Base-by-base conservation (phyloP, 2,888 invertebrate genomes). In the Julus scanicus region DNA sequence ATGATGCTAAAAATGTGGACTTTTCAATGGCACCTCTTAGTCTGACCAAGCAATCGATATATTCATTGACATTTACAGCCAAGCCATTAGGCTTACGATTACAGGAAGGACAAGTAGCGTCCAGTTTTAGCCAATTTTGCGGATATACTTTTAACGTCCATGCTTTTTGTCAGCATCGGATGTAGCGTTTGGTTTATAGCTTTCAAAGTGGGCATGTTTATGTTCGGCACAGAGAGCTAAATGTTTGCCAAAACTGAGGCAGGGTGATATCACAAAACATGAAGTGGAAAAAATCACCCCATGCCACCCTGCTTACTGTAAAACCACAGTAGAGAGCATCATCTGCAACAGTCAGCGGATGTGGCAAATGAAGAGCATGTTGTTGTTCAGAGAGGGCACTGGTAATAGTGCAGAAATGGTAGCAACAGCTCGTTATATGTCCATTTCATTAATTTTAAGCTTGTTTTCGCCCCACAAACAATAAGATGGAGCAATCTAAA, bases 391-490 rank as follows among this genome's bases (percentile, higher is more conserved):
- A n/a, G 63, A 63, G n/a, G 63, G 63, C 63, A 63, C 2, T 80
- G 80, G 80, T 80, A 80, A 80, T 80, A 80, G 80, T 80, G 37
- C 13, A 80, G 37, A 80, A 80, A 37, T 80, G 80, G 80, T 11
- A 80, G 37, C 29, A 11, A 80, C 80, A 80, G 37, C 80, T 80
- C 80, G 80, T 80, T 37, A 80, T 80, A 37, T 80, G 80, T 37
- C 80, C 80, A 37, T 80, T 80, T 80, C 80, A 80, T 80, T 80
- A 80, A 37, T 80, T 80, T 80, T 80, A 80, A 80, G 80, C 37
- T 80, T 80, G 37, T 80, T 80, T 80, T 37, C 80, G 13, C 80
- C 80, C 80, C 80, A 11, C 20, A 29, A 80, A 80, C 20, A 37
- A 80, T 80, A 29, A 20, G 13, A 80, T 37, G 29, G 13, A 8